Evolutionary conservation across 2,113 vertebrate species (phyloP).

Genomic region (Chaenogobius annularis): DNA sequence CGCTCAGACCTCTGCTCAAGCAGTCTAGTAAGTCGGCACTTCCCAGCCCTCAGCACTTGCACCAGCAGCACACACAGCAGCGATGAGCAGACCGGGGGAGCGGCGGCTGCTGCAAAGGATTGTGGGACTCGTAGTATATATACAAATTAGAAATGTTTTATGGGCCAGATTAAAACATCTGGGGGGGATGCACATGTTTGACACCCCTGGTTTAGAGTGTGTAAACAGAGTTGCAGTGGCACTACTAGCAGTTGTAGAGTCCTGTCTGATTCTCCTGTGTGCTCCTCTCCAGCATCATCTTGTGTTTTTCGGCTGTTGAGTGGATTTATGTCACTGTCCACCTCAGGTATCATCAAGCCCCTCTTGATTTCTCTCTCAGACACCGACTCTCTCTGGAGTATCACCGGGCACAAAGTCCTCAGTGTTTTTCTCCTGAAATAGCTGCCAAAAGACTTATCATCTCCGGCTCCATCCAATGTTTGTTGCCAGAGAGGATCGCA

Average conservation of each 20-base stretch:
- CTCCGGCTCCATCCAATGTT: background rate
- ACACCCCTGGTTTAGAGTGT: background rate
- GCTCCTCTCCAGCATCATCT: background rate
- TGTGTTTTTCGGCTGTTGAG: constrained; percentile 5
- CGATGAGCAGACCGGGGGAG: too few species aligned
- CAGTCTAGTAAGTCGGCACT: too few species aligned
- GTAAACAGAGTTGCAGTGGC: background rate
- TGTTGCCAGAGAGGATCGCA: background rate
- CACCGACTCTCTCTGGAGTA: background rate
- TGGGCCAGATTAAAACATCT: too few species aligned
- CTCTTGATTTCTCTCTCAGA: constrained; percentile 7
- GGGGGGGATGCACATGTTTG: background rate
- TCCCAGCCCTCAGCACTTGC: too few species aligned
- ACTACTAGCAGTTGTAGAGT: background rate
- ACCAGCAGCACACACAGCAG: too few species aligned
- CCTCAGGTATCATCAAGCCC: constrained; percentile 9
- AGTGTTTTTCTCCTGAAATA: constrained; percentile 8
- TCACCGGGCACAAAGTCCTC: background rate
- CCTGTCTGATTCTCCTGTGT: background rate
- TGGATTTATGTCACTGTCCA: constrained; percentile 12
- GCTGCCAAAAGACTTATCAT: constrained; percentile 12
- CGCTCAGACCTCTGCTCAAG: too few species aligned
- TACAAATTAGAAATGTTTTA: too few species aligned
- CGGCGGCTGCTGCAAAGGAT: too few species aligned
- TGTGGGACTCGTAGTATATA: too few species aligned